phyloP scores from a whole-genome alignment of 2,888 invertebrate genomes.

The Agrochola litura region DNA sequence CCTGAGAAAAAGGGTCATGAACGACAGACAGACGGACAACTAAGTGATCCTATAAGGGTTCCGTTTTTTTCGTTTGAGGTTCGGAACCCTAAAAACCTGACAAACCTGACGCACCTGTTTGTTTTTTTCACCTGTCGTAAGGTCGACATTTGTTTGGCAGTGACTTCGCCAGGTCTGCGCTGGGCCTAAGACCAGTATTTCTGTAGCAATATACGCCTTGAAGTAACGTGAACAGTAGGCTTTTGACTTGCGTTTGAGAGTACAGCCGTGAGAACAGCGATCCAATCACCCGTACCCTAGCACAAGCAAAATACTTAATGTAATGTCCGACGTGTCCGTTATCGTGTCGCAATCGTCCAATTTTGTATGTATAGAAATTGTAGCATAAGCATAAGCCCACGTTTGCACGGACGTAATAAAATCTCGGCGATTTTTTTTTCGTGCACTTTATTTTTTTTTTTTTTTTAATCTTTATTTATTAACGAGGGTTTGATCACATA shows the following conservation, averaged over 20 bases:
- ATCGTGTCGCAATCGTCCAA: conserved; percentile 4
- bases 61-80: no score
- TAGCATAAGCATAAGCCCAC: background rate
- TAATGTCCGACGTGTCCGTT: background rate
- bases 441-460: no score
- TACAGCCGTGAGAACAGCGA: background rate
- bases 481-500: no score
- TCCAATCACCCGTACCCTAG: background rate
- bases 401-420: no score
- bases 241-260: background rate
- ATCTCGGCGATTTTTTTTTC: no score
- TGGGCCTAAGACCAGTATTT: background rate
- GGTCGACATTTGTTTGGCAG: background rate
- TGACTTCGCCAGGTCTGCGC: background rate
- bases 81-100: background rate
- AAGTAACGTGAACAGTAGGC: background rate
- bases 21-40: no score
- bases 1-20: no score
- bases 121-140: accelerated
- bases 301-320: background rate
- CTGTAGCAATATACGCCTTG: background rate
- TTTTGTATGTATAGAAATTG: background rate
- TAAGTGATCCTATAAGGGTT: no score
- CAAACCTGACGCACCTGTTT: no score
- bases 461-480: no score